phyloP scores from a whole-genome alignment of 2,888 invertebrate species.

The Ophion costatus region DNA sequence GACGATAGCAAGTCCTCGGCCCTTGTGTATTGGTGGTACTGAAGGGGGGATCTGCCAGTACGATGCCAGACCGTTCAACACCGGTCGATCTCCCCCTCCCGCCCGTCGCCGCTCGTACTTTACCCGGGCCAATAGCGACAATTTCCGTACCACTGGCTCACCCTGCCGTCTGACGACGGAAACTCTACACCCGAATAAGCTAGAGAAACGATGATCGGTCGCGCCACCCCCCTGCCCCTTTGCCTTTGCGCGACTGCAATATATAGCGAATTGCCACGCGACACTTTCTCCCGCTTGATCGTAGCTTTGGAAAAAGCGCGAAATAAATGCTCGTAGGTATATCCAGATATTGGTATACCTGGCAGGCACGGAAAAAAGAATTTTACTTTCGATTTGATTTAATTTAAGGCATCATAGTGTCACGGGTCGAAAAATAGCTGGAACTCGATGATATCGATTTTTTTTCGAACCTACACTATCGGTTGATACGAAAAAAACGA shows the following conservation, averaged over 20 bases:
- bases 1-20: constrained; percentile 87
- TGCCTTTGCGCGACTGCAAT: neutral
- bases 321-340: neutral
- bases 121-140: constrained; percentile 30
- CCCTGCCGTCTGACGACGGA: constrained; percentile 2
- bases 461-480: no score
- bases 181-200: neutral
- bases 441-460: no score
- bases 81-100: constrained; percentile 80
- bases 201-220: constrained; percentile 9
- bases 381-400: neutral
- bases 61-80: constrained; percentile 80
- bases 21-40: constrained; percentile 90
- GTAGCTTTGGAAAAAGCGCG: neutral
- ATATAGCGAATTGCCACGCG: neutral
- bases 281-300: neutral
- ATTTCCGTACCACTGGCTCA: constrained; percentile 16
- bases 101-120: constrained; percentile 7
- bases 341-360: neutral
- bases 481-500: no score
- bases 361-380: neutral
- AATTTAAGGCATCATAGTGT: no score
- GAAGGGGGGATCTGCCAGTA: constrained; percentile 83
- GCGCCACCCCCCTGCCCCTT: neutral
- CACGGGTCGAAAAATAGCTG: no score